A percentile compares a stretch with the other conserved stretches of the same genome.
phyloP scores from a whole-genome alignment of 2,888 invertebrate genomes.

The Linnaemya vulpina region DNA sequence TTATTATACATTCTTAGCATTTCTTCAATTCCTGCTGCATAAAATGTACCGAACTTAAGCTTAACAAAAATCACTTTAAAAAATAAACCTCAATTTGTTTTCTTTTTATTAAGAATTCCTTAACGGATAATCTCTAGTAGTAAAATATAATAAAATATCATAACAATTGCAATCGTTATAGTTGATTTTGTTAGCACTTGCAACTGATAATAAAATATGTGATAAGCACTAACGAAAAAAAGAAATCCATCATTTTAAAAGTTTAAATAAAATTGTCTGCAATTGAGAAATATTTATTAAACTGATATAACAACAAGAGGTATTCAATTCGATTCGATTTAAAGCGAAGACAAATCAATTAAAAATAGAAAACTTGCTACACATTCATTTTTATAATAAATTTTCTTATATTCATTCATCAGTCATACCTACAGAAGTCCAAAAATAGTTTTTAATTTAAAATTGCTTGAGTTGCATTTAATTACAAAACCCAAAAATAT shows the following conservation, averaged over 20 bases:
- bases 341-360: neutral
- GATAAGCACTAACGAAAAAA: too few relatives aligned
- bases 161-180: too few relatives aligned
- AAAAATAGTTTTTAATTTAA: neutral
- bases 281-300: neutral
- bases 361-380: neutral
- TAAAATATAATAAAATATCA: too few relatives aligned
- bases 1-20: too few relatives aligned
- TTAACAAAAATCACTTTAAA: too few relatives aligned
- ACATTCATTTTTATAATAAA: neutral
- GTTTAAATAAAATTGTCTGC: neutral
- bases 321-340: neutral
- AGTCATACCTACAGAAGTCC: neutral
- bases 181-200: neutral
- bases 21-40: too few relatives aligned
- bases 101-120: too few relatives aligned
- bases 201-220: neutral
- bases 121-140: too few relatives aligned
- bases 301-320: neutral
- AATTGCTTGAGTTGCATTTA: slow-evolving; percentile 1
- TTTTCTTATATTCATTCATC: neutral
- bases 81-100: too few relatives aligned
- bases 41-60: too few relatives aligned
- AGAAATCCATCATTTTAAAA: neutral
- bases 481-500: neutral